These are phyloP conservation scores for Graptemys geographica DNA, from an alignment of 2,797 vertebrate genomes.

Conservation along the genomic window DNA sequence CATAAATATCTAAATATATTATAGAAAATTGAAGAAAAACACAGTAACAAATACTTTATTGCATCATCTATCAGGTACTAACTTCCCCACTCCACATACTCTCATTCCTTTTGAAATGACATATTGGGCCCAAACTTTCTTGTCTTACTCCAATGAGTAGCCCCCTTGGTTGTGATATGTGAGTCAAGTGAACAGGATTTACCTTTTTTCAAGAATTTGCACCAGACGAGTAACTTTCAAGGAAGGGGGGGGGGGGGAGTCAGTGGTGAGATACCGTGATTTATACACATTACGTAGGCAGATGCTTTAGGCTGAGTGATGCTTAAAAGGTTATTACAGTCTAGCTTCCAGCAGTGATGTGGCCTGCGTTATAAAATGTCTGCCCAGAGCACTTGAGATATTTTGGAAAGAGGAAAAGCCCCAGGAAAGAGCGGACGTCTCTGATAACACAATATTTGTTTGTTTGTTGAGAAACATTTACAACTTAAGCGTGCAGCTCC, in stretches of 20 bases:
- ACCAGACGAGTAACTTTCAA: slow-evolving; percentile 47
- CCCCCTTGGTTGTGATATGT: slow-evolving; percentile 48
- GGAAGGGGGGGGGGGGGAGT: slow-evolving; percentile 6
- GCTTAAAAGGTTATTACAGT: slow-evolving; percentile 75
- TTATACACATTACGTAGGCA: slow-evolving; percentile 67
- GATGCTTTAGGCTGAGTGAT: slow-evolving; percentile 67
- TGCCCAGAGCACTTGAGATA: slow-evolving; percentile 73
- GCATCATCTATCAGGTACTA: slow-evolving; percentile 44
- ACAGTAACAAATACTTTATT: slow-evolving; percentile 36
- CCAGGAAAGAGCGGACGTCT: slow-evolving; percentile 63
- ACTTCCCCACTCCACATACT: slow-evolving; percentile 55
- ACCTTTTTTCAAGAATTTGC: slow-evolving; percentile 40
- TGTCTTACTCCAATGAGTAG: slow-evolving; percentile 1
- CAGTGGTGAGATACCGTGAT: slow-evolving; percentile 52
- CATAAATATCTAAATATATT: rapidly evolving
- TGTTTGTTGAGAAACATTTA: slow-evolving; percentile 59
- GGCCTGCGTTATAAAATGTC: slow-evolving; percentile 66
- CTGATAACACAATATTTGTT: slow-evolving; percentile 61
- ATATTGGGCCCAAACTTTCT: slow-evolving; percentile 56
- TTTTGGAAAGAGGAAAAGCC: slow-evolving; percentile 50
- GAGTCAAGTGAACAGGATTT: slow-evolving; percentile 47
- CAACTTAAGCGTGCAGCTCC: neutral
- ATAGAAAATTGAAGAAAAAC: neutral
- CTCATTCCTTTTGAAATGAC: slow-evolving; percentile 42
- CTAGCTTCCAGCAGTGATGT: slow-evolving; percentile 67